phyloP scores from a whole-genome alignment of 2,797 vertebrate genomes.

The Philypnodon macrostomus region DNA sequence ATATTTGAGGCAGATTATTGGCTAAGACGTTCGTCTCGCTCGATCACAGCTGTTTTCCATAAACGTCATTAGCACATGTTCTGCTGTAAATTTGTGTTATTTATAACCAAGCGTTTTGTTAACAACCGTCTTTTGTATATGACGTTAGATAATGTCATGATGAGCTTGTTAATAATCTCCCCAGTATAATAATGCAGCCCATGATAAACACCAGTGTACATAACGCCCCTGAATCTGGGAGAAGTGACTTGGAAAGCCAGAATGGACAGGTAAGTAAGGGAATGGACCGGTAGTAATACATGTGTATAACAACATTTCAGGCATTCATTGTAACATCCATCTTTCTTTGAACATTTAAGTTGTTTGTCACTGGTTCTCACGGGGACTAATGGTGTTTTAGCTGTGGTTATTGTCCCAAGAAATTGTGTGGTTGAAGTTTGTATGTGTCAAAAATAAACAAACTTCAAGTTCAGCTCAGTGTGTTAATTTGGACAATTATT shows the following conservation, averaged over 20 bases:
- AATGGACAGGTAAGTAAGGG: conserved; percentile 2
- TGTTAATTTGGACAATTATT: not conserved
- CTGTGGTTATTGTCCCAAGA: conserved; percentile 4
- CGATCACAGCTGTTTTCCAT: conserved; percentile 46
- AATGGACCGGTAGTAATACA: not conserved
- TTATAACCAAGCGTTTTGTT: conserved; percentile 1
- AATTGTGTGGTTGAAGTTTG: conserved; percentile 1
- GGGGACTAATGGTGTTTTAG: too few species aligned
- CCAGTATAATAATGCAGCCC: not conserved
- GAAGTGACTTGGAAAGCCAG: not conserved
- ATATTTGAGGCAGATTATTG: conserved; percentile 11
- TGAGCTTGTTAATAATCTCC: not conserved
- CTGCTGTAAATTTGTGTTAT: conserved; percentile 5
- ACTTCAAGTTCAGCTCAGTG: too few species aligned
- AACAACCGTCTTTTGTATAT: too few species aligned
- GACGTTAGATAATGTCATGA: not conserved
- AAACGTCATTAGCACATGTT: conserved; percentile 10
- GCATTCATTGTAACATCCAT: not conserved
- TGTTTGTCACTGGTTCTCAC: too few species aligned
- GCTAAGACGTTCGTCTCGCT: conserved; percentile 27
- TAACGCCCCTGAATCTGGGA: not conserved
- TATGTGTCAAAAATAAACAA: too few species aligned
- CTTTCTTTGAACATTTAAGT: not conserved
- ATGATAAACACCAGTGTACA: not conserved
- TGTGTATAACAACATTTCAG: not conserved